Conservation (phyloP, 2,113 vertebrate genomes). For the Chaetops frenatus region DNA sequence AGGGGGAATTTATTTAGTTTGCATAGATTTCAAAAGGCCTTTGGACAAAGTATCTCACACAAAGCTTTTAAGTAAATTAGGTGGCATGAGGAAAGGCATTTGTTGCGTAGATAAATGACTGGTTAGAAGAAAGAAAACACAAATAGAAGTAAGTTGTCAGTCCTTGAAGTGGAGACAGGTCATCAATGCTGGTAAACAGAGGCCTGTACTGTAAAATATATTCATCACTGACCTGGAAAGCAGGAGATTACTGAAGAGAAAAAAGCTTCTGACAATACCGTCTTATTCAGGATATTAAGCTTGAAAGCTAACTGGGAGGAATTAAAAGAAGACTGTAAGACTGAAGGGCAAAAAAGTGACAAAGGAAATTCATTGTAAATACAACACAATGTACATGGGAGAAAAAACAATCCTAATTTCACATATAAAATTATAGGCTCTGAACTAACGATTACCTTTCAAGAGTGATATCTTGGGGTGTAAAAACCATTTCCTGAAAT, state of each 20-base stretch:
- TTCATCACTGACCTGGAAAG: background rate
- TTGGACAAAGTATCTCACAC: background rate
- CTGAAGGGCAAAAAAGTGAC: background rate
- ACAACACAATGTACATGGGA: background rate
- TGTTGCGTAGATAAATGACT: background rate
- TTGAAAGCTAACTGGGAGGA: background rate
- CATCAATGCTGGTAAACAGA: background rate
- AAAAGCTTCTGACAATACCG: background rate
- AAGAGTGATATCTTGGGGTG: background rate
- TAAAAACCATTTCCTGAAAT: background rate
- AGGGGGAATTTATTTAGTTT: background rate
- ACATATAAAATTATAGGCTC: background rate
- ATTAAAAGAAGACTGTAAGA: background rate
- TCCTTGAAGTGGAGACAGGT: background rate
- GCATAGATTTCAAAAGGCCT: background rate
- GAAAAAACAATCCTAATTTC: conserved; percentile 10
- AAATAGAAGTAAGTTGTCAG: background rate
- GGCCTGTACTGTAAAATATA: background rate
- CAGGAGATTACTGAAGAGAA: background rate
- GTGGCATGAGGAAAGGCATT: background rate
- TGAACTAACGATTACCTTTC: background rate
- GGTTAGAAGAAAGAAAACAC: background rate
- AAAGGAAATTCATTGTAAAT: background rate
- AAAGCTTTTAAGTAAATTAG: conserved; percentile 39
- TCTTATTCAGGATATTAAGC: background rate